Percentiles rank a stretch among this genome's conserved stretches.
Evolutionary conservation across 35 echinoderm and acorn worm species (phyloP).

Genomic region (Chiridota heheva): DNA sequence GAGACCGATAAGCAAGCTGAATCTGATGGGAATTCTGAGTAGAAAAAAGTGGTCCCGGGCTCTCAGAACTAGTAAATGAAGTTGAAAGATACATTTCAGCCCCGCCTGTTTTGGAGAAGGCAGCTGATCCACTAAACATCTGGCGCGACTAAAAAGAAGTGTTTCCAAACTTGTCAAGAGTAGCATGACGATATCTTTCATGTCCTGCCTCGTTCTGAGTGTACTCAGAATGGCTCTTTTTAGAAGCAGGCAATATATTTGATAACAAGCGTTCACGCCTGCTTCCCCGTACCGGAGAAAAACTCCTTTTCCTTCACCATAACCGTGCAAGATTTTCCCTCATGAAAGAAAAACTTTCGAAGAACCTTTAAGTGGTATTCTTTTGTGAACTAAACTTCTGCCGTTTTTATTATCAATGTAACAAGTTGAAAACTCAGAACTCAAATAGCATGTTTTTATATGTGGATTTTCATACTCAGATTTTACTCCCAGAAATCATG

Average conservation of each 20-base stretch:
- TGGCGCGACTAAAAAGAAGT: background rate
- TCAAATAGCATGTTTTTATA: too few species aligned
- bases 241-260: conserved; percentile 17
- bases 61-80: background rate
- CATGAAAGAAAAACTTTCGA: too few species aligned
- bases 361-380: too few species aligned
- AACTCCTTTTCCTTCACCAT: conserved; percentile 15
- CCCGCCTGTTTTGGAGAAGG: background rate
- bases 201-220: background rate
- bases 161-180: background rate
- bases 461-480: too few species aligned
- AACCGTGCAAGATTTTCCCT: background rate
- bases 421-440: too few species aligned
- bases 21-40: background rate
- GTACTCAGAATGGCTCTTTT: background rate
- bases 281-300: background rate
- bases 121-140: background rate
- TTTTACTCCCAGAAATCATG: too few species aligned
- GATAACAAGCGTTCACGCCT: background rate
- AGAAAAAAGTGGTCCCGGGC: background rate
- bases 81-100: background rate
- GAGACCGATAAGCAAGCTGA: background rate
- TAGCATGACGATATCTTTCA: background rate
- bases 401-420: too few species aligned
- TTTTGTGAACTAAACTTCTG: too few species aligned